A percentile compares a stretch with the other conserved stretches of the same genome.
phyloP scores from a whole-genome alignment of 1,140 invertebrate species.

The Acyrthosiphon pisum region DNA sequence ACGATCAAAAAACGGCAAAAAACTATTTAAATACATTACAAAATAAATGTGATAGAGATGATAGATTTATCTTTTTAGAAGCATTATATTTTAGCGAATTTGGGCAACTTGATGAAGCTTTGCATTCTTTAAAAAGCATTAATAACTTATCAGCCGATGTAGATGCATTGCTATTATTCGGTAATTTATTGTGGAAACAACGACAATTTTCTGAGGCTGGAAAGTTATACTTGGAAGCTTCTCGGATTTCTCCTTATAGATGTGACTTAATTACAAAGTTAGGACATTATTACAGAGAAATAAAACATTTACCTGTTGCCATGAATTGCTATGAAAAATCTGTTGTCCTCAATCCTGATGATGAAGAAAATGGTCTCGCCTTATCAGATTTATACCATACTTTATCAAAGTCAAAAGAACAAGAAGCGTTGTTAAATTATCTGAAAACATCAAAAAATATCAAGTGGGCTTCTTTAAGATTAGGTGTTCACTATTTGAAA shows the following conservation, averaged over 20 bases:
- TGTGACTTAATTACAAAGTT: constrained; percentile 44
- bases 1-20: constrained; percentile 36
- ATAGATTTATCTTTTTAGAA: background rate
- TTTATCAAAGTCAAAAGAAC: constrained; percentile 29
- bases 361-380: constrained; percentile 26
- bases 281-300: constrained; percentile 48
- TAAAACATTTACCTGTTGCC: constrained; percentile 7
- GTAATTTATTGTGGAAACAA: constrained; percentile 25
- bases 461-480: constrained; percentile 36
- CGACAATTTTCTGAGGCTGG: background rate
- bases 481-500: constrained; percentile 42
- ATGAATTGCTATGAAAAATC: constrained; percentile 48
- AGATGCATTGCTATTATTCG: background rate
- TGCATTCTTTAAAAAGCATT: constrained; percentile 35
- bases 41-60: constrained; percentile 35
- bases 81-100: constrained; percentile 4
- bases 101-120: constrained; percentile 31
- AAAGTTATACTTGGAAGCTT: constrained; percentile 39
- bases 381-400: constrained; percentile 16
- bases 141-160: background rate
- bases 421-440: constrained; percentile 25
- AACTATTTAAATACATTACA: constrained; percentile 45
- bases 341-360: constrained; percentile 29
- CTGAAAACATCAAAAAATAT: constrained; percentile 27
- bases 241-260: constrained; percentile 12